Evolutionary conservation across 2,888 invertebrate genomes (phyloP), one percentile per base, ranked within the genome.

Genomic region (Chrysopilus asiliformis): DNA sequence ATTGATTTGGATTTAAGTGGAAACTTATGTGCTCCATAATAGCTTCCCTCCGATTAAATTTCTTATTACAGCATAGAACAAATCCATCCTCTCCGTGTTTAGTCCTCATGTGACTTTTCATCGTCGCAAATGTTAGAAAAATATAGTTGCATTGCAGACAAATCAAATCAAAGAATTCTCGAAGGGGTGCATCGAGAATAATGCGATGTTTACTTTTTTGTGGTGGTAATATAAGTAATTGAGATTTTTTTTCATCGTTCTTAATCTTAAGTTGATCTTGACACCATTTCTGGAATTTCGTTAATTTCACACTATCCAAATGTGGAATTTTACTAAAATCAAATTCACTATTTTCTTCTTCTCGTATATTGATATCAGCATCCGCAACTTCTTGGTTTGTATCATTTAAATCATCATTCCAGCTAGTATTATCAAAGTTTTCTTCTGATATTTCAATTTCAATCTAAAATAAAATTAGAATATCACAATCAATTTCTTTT

Each of bases 1-100:
- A 41, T 32, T 41, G 19, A 13, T 38, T 37, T n/a, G 41, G 41
- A 32, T 41, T 36, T 13, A 38, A 35, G 26, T 41, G 41, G 12
- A 16, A 35, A 19, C 20, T 37, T 24, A 41, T 38, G 26, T 41
- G 41, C 28, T 38, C 41, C 38, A 41, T 38, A 7, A 41, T 13
- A 4, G 37, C 32, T 28, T 41, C 35, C 6, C 41, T 27, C 18
- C 41, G 34, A 32, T 35, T 35, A 3, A 41, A 25, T 10, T 36
- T 32, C 13, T 35, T 38, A 32, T 38, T 38, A 30, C 41, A 41
- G n/a, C 41, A 41, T 2, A 36, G 13, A 4, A 41, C 27, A 19
- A 31, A 38, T 12, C 38, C 38, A 13, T 33, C 5, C 15, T 41
- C 41, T 20, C 32, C 20, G 13, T 41, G 41, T 14, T 19, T 10